These are phyloP conservation scores for Seira sanloemensis DNA, from an alignment of 2,888 invertebrate genomes.

Conservation along the genomic window DNA sequence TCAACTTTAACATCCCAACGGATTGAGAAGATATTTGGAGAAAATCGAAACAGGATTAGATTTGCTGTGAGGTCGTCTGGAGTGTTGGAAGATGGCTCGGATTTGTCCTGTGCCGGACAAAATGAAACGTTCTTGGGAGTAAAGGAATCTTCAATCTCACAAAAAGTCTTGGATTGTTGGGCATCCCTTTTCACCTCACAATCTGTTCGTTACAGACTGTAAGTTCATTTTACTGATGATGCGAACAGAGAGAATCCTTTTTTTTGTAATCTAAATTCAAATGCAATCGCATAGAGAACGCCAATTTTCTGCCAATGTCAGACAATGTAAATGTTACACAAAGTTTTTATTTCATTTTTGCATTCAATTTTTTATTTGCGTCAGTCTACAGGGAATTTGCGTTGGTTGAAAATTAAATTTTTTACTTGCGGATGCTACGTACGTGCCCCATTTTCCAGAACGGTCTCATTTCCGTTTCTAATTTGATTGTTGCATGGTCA, in stretches of 20 bases:
- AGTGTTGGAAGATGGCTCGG: slow-evolving; percentile 87
- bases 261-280: neutral
- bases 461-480: no score
- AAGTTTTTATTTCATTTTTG: no score
- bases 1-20: slow-evolving; percentile 50
- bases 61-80: slow-evolving; percentile 85
- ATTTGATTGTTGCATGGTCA: no score
- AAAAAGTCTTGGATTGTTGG: slow-evolving; percentile 85
- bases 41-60: slow-evolving; percentile 59
- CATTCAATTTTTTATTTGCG: no score
- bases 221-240: slow-evolving; percentile 60
- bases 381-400: no score
- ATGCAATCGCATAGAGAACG: neutral
- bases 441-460: no score
- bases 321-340: no score
- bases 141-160: slow-evolving; percentile 77
- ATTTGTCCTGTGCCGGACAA: slow-evolving; percentile 89
- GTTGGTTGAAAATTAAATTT: no score
- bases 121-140: slow-evolving; percentile 87
- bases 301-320: no score
- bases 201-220: slow-evolving; percentile 88
- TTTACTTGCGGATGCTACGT: no score
- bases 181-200: slow-evolving; percentile 86
- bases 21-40: slow-evolving; percentile 67
- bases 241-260: neutral